Evolutionary conservation across 2,888 invertebrate species (phyloP).

Genomic region (Timandra comae): DNA sequence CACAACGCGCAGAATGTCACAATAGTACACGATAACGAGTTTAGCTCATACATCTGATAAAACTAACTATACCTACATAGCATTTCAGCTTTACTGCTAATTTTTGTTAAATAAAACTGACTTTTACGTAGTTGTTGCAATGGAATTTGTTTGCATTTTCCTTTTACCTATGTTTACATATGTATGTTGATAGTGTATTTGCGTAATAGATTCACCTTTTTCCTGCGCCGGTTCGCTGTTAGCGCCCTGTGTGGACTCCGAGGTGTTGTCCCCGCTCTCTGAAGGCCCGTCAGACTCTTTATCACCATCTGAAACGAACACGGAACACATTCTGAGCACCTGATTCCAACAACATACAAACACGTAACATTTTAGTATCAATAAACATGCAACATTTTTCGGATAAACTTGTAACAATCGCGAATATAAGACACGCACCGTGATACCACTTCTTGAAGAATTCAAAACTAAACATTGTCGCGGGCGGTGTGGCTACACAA

Average conservation of each 20-base stretch:
- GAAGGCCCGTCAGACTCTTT: constrained; percentile 73
- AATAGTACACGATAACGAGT: constrained; percentile 15
- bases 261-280: constrained; percentile 72
- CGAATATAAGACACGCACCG: constrained; percentile 45
- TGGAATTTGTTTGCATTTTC: neutral
- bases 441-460: constrained; percentile 69
- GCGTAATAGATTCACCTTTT: constrained; percentile 47
- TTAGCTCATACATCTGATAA: constrained; percentile 18
- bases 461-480: constrained; percentile 68
- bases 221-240: constrained; percentile 67
- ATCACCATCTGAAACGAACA: constrained; percentile 63
- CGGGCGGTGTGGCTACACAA: constrained; percentile 5
- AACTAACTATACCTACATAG: constrained; percentile 13
- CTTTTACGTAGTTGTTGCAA: constrained; percentile 1
- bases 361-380: constrained; percentile 20
- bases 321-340: constrained; percentile 17
- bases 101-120: too few species aligned
- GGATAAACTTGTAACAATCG: constrained; percentile 11
- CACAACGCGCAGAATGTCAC: neutral
- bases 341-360: constrained; percentile 20
- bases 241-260: constrained; percentile 65
- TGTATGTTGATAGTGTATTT: too few species aligned
- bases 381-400: constrained; percentile 11
- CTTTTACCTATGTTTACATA: too few species aligned
- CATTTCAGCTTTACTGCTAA: neutral